Conservation (phyloP, 2,888 invertebrate species). For the Flexamia atlantica region DNA sequence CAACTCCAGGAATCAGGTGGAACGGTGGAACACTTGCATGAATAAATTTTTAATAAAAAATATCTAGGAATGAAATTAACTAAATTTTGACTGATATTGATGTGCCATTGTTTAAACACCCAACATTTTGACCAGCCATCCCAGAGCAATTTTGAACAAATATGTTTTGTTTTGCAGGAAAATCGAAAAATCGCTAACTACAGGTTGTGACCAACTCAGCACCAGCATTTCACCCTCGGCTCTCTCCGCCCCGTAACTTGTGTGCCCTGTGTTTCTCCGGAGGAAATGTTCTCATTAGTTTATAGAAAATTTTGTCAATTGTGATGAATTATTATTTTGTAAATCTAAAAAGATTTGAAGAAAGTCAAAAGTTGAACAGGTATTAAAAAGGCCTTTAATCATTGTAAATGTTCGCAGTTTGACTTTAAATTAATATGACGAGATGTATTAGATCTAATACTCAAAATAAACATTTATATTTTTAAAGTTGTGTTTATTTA, state of each 20-base stretch:
- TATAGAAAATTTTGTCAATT: background rate
- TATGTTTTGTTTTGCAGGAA: conserved; percentile 22
- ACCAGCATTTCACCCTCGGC: conserved; percentile 14
- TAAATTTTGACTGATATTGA: no score
- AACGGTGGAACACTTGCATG: no score
- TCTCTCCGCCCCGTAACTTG: background rate
- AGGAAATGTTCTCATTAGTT: conserved; percentile 13
- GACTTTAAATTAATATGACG: background rate
- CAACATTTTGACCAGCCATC: no score
- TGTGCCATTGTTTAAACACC: no score
- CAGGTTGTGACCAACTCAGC: background rate
- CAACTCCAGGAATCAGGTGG: no score
- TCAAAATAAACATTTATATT: conserved; percentile 28
- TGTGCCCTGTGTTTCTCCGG: conserved; percentile 3
- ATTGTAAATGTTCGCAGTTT: background rate
- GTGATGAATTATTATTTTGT: background rate
- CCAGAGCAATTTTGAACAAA: no score
- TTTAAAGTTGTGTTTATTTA: no score
- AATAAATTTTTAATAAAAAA: no score
- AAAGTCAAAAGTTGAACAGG: background rate
- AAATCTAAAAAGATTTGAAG: background rate
- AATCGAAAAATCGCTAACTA: conserved; percentile 40
- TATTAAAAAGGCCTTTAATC: conserved; percentile 11
- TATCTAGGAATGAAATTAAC: no score
- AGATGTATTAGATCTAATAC: conserved; percentile 39